A percentile compares a stretch with the other conserved stretches of the same genome.
phyloP scores from a whole-genome alignment of 2,797 vertebrate species.

The Anabacerthia variegaticeps region DNA sequence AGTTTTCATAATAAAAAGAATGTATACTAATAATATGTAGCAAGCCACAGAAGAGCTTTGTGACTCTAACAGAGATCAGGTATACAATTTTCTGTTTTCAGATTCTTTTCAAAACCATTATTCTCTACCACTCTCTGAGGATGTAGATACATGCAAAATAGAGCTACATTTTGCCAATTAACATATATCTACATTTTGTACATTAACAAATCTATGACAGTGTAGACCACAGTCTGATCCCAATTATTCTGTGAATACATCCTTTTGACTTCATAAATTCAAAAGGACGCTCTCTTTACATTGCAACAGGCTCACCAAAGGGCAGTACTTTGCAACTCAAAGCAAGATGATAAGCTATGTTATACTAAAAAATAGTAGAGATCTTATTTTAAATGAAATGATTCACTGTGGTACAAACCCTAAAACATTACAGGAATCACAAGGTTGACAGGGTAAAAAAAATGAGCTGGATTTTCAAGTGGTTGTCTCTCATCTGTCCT shows the following conservation, averaged over 20 bases:
- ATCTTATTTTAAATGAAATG: not conserved
- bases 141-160: not conserved
- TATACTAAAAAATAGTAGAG: not conserved
- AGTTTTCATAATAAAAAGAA: not conserved
- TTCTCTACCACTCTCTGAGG: not conserved
- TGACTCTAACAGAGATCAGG: not conserved
- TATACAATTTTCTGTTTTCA: not conserved
- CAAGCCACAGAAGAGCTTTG: not conserved
- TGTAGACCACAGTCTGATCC: not conserved
- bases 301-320: not conserved
- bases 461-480: not conserved
- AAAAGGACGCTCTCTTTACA: not conserved
- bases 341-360: not conserved
- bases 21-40: not conserved
- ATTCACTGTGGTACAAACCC: not conserved
- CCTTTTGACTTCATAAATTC: not conserved
- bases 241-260: not conserved
- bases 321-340: not conserved
- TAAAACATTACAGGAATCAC: not conserved
- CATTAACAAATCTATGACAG: not conserved
- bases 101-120: not conserved
- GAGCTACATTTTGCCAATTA: not conserved
- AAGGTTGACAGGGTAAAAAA: not conserved
- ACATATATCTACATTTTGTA: not conserved
- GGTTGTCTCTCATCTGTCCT: not conserved